Conservation (phyloP, 2,888 invertebrate genomes). For the Cataglyphis rosenhaueri region DNA sequence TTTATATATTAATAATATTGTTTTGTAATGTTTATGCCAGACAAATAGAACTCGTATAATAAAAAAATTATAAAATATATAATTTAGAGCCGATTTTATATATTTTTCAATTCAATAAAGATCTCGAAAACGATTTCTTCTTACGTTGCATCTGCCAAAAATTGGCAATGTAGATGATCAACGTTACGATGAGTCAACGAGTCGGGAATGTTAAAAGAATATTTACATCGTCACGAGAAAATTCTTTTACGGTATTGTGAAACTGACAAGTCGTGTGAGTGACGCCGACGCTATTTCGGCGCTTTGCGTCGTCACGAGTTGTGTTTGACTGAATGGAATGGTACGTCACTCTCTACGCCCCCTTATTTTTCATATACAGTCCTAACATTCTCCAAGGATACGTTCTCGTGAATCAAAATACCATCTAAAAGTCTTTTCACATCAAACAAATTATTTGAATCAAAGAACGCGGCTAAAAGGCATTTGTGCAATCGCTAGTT, state of each 20-base stretch:
- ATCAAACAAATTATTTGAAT: not conserved
- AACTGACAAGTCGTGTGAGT: slow-evolving; percentile 49
- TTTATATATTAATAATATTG: not conserved
- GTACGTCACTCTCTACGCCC: slow-evolving; percentile 69
- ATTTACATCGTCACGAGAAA: slow-evolving; percentile 37
- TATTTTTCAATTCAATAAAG: not conserved
- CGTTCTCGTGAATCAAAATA: slow-evolving; percentile 65
- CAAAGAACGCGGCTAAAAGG: too few relatives aligned
- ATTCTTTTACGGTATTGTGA: slow-evolving; percentile 54
- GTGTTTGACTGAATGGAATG: slow-evolving; percentile 66
- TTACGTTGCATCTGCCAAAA: not conserved
- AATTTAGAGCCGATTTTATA: not conserved
- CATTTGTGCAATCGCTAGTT: too few relatives aligned
- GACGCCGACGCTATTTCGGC: slow-evolving; percentile 71
- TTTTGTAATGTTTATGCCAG: not conserved
- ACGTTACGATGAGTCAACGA: slow-evolving; percentile 2
- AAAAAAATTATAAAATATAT: not conserved
- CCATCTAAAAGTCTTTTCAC: not conserved
- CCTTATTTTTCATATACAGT: slow-evolving; percentile 71
- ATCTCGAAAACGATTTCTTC: not conserved
- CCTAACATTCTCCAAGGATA: slow-evolving; percentile 49
- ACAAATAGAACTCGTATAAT: not conserved
- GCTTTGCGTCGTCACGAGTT: slow-evolving; percentile 62
- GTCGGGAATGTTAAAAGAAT: not conserved
- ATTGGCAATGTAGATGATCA: not conserved